phyloP scores from a whole-genome alignment of 2,113 vertebrate species.

The Sula dactylatra region DNA sequence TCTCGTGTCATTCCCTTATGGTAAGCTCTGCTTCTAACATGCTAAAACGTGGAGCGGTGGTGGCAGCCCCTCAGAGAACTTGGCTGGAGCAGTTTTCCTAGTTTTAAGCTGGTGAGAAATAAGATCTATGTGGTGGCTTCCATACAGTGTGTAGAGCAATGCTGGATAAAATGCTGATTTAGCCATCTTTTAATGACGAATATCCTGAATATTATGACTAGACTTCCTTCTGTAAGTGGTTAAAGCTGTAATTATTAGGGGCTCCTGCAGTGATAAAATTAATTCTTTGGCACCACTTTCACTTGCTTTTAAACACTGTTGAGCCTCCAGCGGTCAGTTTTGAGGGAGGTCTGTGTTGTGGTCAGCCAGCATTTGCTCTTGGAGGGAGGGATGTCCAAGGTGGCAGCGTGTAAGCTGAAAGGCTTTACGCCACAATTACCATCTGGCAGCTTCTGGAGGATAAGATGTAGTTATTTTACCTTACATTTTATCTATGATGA shows the following conservation, averaged over 20 bases:
- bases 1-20: too few relatives aligned
- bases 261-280: background rate
- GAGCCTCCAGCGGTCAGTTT: background rate
- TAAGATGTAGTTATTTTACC: background rate
- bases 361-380: background rate
- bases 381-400: too few relatives aligned
- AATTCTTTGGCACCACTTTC: background rate
- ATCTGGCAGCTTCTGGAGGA: background rate
- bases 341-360: background rate
- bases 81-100: background rate
- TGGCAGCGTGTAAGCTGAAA: too few relatives aligned
- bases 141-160: background rate
- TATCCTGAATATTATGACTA: background rate
- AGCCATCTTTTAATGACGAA: background rate
- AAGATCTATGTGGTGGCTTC: background rate
- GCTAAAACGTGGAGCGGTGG: fast-evolving
- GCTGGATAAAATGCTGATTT: background rate
- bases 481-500: background rate
- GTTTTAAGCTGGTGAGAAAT: background rate
- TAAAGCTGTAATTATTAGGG: background rate
- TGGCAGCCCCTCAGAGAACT: background rate
- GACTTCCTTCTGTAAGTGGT: background rate
- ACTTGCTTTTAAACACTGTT: too few relatives aligned
- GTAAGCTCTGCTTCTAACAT: background rate
- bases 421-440: background rate